These are phyloP conservation scores for Malthinus seriepunctatus DNA, from an alignment of 2,888 invertebrate genomes.

Conservation along the genomic window DNA sequence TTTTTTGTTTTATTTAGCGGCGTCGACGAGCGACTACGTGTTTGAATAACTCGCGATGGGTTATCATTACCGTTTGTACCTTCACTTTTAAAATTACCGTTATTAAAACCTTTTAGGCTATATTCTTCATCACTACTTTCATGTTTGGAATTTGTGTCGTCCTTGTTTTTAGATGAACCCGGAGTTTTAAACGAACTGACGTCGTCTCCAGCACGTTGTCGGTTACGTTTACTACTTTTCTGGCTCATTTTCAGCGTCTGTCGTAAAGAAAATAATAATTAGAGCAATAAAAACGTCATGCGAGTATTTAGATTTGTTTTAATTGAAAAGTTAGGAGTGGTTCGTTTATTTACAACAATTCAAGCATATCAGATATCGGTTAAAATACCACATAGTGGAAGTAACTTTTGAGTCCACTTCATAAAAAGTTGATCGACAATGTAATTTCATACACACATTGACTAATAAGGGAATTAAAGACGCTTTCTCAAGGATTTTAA, in stretches of 20 bases:
- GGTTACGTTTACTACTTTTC: conserved; percentile 10
- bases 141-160: conserved; percentile 5
- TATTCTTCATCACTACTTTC: not conserved
- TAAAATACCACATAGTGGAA: conserved; percentile 22
- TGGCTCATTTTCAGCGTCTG: conserved; percentile 21
- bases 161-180: conserved; percentile 5
- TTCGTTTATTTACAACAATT: conserved; percentile 13
- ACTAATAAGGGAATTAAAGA: no score
- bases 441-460: not conserved
- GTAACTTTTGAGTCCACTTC: conserved; percentile 17
- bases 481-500: no score
- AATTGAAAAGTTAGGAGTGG: conserved; percentile 5
- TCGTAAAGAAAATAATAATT: not conserved
- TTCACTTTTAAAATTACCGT: not conserved
- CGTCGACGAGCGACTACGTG: conserved; percentile 20
- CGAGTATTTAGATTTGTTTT: no score
- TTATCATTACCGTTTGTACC: not conserved
- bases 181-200: conserved; percentile 14
- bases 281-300: not conserved
- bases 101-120: not conserved
- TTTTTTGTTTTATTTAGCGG: conserved; percentile 14
- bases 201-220: conserved; percentile 15
- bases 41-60: conserved; percentile 11
- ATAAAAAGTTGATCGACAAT: not conserved
- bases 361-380: conserved; percentile 27